phyloP scores from a whole-genome alignment of 2,113 vertebrate species.

The Numenius arquata region DNA sequence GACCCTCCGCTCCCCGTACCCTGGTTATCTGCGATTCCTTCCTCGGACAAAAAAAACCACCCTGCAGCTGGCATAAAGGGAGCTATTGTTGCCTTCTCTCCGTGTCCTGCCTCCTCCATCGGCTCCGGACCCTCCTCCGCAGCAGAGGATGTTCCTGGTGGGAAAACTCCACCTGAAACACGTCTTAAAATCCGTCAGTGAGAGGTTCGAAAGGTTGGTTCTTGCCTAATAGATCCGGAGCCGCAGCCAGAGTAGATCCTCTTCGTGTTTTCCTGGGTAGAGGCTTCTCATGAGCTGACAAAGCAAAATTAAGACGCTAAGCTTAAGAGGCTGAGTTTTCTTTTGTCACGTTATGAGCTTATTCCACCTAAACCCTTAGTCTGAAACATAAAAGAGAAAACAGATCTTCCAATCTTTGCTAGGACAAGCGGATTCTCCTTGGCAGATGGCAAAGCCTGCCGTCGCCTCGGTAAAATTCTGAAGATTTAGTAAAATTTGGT shows the following conservation, averaged over 20 bases:
- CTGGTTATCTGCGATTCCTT: background rate
- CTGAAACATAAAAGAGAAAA: background rate
- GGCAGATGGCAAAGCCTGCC: background rate
- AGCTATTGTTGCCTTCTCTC: background rate
- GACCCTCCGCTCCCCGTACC: background rate
- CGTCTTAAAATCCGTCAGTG: accelerated
- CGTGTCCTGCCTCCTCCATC: accelerated
- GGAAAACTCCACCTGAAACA: background rate
- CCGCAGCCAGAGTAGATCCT: background rate
- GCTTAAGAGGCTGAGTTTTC: background rate
- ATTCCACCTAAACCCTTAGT: background rate
- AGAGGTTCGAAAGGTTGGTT: background rate
- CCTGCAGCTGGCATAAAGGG: background rate
- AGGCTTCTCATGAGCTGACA: background rate
- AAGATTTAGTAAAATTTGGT: too few species aligned
- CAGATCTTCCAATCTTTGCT: too few species aligned
- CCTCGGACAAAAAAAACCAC: background rate
- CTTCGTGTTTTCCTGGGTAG: background rate
- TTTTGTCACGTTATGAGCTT: background rate
- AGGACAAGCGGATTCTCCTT: background rate
- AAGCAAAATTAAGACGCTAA: background rate
- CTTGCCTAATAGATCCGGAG: background rate
- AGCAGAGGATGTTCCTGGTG: background rate
- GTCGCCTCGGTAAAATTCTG: background rate
- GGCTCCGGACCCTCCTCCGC: too few species aligned